phyloP scores from a whole-genome alignment of 2,888 invertebrate genomes.

The Cactoblastis cactorum region DNA sequence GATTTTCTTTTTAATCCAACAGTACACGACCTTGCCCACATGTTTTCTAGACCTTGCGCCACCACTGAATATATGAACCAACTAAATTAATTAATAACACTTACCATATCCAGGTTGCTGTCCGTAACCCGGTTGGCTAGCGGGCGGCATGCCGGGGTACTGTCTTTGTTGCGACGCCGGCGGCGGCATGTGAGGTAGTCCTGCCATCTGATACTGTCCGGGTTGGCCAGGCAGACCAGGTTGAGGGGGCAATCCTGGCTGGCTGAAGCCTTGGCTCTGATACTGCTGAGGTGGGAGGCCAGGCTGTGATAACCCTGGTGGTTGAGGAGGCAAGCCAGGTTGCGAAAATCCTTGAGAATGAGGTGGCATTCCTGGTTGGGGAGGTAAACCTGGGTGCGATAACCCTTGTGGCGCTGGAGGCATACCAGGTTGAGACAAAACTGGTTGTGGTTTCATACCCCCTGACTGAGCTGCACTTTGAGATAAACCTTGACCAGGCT shows the following conservation, averaged over 20 bases:
- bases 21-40: too few species aligned
- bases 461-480: constrained; percentile 20
- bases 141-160: constrained; percentile 38
- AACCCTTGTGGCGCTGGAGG: constrained; percentile 18
- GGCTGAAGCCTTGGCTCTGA: constrained; percentile 22
- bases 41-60: too few species aligned
- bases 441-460: constrained; percentile 24
- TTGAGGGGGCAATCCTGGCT: constrained; percentile 33
- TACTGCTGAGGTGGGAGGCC: constrained; percentile 30
- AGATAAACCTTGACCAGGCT: constrained; percentile 20
- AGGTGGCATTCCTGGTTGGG: constrained; percentile 21
- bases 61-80: too few species aligned
- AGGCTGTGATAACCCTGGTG: constrained; percentile 22
- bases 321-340: constrained; percentile 32
- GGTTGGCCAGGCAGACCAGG: constrained; percentile 41
- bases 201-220: constrained; percentile 41
- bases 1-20: too few species aligned
- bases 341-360: constrained; percentile 20
- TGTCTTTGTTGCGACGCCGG: constrained; percentile 53
- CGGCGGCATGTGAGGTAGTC: constrained; percentile 70
- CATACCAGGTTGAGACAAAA: constrained; percentile 27
- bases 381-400: constrained; percentile 26
- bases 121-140: constrained; percentile 41
- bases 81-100: too few species aligned
- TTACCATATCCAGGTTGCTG: constrained; percentile 48